Evolutionary conservation across 2,113 vertebrate genomes (phyloP), one percentile per base, ranked within the genome.

Genomic region (Trematomus loennbergii): DNA sequence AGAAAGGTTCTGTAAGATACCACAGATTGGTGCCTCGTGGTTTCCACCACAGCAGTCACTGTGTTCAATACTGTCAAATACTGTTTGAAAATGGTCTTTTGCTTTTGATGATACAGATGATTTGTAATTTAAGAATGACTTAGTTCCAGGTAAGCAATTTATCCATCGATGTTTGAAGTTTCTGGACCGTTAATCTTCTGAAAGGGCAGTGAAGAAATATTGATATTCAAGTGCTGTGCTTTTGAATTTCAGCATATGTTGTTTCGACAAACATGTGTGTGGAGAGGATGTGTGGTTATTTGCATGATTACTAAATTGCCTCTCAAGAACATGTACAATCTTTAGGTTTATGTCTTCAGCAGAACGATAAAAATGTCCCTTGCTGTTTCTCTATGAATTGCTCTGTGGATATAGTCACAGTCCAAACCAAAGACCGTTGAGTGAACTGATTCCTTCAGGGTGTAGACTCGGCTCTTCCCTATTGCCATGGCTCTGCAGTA

Each of bases 401-500:
- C 43, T 13, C 25, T 17, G 17, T 25, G 4, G 12, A 20, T 12
- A n/a, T 13, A 10, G 1, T 72, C 8, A 9, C 5, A 29, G 46
- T 45, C 15, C 10, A 18, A 36, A 49, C 2, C 60, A 15, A 3
- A 66, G 2, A 48, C 18, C 63, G 9, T 43, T 48, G 13, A 5
- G 72, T 22, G 33, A 55, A n/a, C 52, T 2, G 16, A 9, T 69
- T 33, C 65, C 48, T 58, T 74, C 57, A 43, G 61, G n/a, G n/a
- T 75, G 74, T 12, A 2, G 12, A 8, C 18, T 59, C 3, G 61
- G 33, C 67, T 65, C 46, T 16, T 40, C 50, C 59, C n/a, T 58
- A 69, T 81, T 72, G 33, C 72, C 64, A 78, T 74, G 69, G 72
- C 77, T 57, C 1, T 68, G 55, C 40, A 63, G 57, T 13, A 54